Evolutionary conservation across 2,797 vertebrate species (phyloP).

Genomic region (Botia almorhae): DNA sequence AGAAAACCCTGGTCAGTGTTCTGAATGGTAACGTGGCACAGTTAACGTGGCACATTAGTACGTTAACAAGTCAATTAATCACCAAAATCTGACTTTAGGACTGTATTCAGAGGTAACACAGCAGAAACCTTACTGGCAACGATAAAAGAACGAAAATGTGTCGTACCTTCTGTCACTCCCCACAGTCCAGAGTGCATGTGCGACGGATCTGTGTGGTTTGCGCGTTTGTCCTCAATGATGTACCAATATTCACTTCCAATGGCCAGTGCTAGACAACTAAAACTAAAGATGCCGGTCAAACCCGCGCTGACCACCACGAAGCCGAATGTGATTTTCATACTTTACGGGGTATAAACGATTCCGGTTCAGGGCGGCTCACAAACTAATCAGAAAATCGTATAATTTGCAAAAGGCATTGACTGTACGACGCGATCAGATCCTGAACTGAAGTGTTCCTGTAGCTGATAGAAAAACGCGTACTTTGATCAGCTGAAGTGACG

Average conservation of each 20-base stretch:
- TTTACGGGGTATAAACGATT: slow-evolving; percentile 1
- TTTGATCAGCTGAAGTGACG: slow-evolving; percentile 16
- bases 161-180: slow-evolving; percentile 77
- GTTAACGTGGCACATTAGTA: not conserved
- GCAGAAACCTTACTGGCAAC: not conserved
- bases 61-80: not conserved
- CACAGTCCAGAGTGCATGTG: slow-evolving; percentile 80
- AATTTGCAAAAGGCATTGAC: not conserved
- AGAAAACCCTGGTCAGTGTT: no score
- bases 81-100: not conserved
- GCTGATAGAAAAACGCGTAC: not conserved
- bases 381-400: not conserved
- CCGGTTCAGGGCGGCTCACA: not conserved
- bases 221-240: slow-evolving; percentile 75
- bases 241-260: slow-evolving; percentile 83
- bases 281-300: slow-evolving; percentile 77
- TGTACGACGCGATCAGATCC: not conserved
- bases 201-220: slow-evolving; percentile 64
- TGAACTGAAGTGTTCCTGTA: not conserved
- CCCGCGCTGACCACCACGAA: slow-evolving; percentile 73
- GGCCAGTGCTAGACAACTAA: slow-evolving; percentile 73
- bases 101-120: not conserved
- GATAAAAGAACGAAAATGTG: not conserved
- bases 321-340: slow-evolving; percentile 68
- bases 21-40: not conserved